Base-by-base conservation (phyloP, 2,888 invertebrate genomes). In the Melanotus villosus region DNA sequence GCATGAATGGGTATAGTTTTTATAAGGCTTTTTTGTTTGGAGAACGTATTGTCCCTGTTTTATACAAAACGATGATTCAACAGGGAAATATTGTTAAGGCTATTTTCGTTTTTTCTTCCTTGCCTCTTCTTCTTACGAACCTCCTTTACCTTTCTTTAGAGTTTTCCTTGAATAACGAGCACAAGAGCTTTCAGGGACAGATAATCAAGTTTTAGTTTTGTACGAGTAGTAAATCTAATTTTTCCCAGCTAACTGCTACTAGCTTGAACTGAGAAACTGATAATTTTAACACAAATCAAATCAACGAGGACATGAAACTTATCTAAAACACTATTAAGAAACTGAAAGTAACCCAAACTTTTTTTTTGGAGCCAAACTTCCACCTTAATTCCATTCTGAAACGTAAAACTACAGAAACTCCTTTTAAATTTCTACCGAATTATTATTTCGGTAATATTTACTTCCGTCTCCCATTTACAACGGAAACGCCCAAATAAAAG, bases 1-100 rank as follows among this genome's bases (percentile, higher is more conserved):
- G 72, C 66, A 72, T 63, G 64, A 65, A 65, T 65, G 68, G 64
- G 36, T 54, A 59, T 59, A 54, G 59, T 63, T 71, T 59, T 65
- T 65, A 65, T 50, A 30, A 52, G 34, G 16, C 23, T 45, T 65
- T n/a, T 65, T 45, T 34, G 43, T 57, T 1, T 38, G 19, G 32
- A 1, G 26, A 59, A 16, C 45, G 59, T 41, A 52, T 52, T 52
- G 56, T 38, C 56, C 56, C 36, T 56, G 36, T 36, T 56, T 56
- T 56, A 38, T 56, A 56, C 56, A 56, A 56, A 56, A 56, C 23
- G 52, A 30, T 52, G 52, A 32, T 52, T 52, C 52, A 52, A 52
- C 52, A 52, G 32, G 52, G 32, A 52, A 52, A 52, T 52, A 52
- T 30, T 52, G 52, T 52, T 52, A 52, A 52, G 32, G 52, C 23